A percentile compares a stretch with the other conserved stretches of the same genome.
Evolutionary conservation across 2,113 vertebrate genomes (phyloP).

Genomic region (Pelobates fuscus): DNA sequence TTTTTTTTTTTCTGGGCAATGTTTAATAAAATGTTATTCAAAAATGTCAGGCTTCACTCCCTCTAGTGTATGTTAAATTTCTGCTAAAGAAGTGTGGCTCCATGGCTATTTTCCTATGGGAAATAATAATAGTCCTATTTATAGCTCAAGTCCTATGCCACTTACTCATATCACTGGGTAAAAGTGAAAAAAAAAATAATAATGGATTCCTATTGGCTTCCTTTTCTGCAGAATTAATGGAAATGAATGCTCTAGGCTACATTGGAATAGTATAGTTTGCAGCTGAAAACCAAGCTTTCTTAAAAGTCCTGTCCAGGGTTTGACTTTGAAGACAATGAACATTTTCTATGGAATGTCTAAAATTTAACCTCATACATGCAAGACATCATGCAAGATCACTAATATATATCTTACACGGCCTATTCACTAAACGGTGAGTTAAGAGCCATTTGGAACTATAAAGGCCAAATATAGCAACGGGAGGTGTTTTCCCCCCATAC

Average conservation of each 20-base stretch:
- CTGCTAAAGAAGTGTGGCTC: conserved; percentile 34
- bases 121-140: conserved; percentile 55
- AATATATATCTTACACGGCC: too few relatives aligned
- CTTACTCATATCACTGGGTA: conserved; percentile 53
- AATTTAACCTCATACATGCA: not conserved
- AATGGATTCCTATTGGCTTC: conserved; percentile 52
- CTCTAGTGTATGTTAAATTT: conserved; percentile 20
- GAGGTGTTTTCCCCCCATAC: too few relatives aligned
- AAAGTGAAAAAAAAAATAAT: conserved; percentile 50
- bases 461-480: too few relatives aligned
- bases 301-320: conserved; percentile 64
- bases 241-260: conserved; percentile 57
- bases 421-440: too few relatives aligned
- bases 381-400: too few relatives aligned
- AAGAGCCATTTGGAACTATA: too few relatives aligned
- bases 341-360: conserved; percentile 16
- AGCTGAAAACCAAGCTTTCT: conserved; percentile 35
- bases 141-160: conserved; percentile 53
- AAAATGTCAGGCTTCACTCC: conserved; percentile 23
- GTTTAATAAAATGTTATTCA: conserved; percentile 18
- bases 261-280: conserved; percentile 50
- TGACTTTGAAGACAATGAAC: conserved; percentile 50
- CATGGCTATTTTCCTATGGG: conserved; percentile 34
- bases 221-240: conserved; percentile 61
- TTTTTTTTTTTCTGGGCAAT: not conserved